Base-by-base conservation (phyloP, 1,140 invertebrate genomes). In the Formica selysi region DNA sequence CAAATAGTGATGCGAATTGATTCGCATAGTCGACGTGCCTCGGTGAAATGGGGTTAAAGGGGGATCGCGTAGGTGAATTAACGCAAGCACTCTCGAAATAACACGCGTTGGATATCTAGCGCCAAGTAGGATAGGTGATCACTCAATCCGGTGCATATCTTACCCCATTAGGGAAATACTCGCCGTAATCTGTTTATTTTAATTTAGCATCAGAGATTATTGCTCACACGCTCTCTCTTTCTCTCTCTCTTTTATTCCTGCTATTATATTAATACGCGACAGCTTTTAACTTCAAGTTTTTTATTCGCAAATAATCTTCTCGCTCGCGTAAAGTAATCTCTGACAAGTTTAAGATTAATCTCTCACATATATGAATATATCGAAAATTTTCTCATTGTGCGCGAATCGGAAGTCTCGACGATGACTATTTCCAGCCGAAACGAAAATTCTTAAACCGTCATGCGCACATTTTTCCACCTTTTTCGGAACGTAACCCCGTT, bases 361-460 rank as follows among this genome's bases (percentile, higher is more conserved):
- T 67, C 16, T 36, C 38, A 32, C 38, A 6, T 11, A 48, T 48
- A 16, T 48, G 4, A 2, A 16, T 48, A 48, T 32, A n/a, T 36
- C 19, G 41, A 74, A 84, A 84, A 26, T 86, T 86, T 86, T 67
- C 68, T 65, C 48, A 51, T 73, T 44, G 36, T 73, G 54, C 48
- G 13, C 51, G 67, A 59, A 32, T 51, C 44, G 68, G 62, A 84
- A 74, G 11, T 86, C 8, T 11, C 38, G 29, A 78, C 83, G 79
- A 85, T 48, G 26, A 41, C 65, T 38, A 71, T 71, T 71, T 67
- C 48, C 51, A 38, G 44, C 44, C 44, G 48, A 22, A 83, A 83
- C 85, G 86, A 86, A 86, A 87, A 87, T 89, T 85, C 81, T 86
- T 86, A 76, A 89, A 76, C 80, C 32, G 62, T 85, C 78, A 38